Evolutionary conservation across 2,888 invertebrate species (phyloP), one percentile per base, ranked within the genome.

Genomic region (Athalia cordata): DNA sequence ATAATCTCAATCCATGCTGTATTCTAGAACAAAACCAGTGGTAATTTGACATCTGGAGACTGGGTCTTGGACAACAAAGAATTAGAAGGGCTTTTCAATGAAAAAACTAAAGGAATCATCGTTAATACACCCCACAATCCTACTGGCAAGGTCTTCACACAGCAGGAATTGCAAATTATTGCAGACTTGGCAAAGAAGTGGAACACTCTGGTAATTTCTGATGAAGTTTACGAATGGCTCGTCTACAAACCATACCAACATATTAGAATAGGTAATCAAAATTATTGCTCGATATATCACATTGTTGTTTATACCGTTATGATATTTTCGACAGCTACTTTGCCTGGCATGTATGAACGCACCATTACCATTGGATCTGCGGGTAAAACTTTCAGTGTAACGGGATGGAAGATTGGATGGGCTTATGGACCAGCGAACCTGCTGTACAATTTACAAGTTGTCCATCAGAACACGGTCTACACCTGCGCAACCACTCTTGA

Each of bases 101-200:
- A 91, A 3, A 96, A 96, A 88, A 99, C 99, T 0, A 99, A 99
- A 92, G 94, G 96, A 90, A 94, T 99, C 2, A 95, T 99, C 77
- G 84, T 99, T n/a, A 99, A 99, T 91, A 99, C 98, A 0, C 99
- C 99, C 0, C 97, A 99, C 90, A 99, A 99, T 91, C 99, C 99
- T 0, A 90, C 98, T 0, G 99, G 99, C 65, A 99, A 99, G 91
- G 96, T 98, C 43, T 96, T 95, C 86, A 93, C 92, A 0, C 82
- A 87, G 55, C 90, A 93, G 2, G 97, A 97, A 89, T 88, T 97
- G 81, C 91, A 93, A 83, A 87, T 93, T 81, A 96, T 99, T 82
- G 98, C 98, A 0, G 92, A 95, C 82, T 91, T 99, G 78, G 99
- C 98, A 89, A 96, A 95, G 88, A 97, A 98, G 87, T 95, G 97